Conservation (phyloP, 1,140 invertebrate genomes). For the Pinna nobilis region DNA sequence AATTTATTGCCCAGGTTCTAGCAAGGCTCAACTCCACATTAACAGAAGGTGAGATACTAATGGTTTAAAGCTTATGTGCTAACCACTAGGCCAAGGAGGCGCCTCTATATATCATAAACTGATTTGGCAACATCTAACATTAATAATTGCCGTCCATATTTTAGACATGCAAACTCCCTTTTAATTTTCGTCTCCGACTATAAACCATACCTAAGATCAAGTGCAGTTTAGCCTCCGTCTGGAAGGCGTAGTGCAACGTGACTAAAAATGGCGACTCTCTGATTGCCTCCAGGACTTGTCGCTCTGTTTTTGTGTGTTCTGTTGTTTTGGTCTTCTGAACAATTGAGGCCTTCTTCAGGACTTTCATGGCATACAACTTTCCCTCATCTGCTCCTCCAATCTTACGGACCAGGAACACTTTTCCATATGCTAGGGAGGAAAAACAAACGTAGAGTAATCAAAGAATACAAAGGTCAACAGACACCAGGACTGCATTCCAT, state of each 20-base stretch:
- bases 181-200: too few relatives aligned
- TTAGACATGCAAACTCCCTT: too few relatives aligned
- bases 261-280: conserved; percentile 97
- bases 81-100: too few relatives aligned
- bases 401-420: conserved; percentile 97
- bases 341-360: conserved; percentile 95
- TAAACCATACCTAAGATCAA: conserved; percentile 91
- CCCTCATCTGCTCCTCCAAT: conserved; percentile 88
- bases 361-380: conserved; percentile 99
- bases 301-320: conserved; percentile 83
- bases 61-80: too few relatives aligned
- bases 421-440: conserved; percentile 70
- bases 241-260: conserved; percentile 97
- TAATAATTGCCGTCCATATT: too few relatives aligned
- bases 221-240: conserved; percentile 99
- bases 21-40: too few relatives aligned
- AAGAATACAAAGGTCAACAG: too few relatives aligned
- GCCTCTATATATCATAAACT: too few relatives aligned
- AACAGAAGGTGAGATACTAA: too few relatives aligned
- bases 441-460: neutral
- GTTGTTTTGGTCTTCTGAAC: conserved; percentile 74
- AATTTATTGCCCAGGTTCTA: too few relatives aligned
- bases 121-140: too few relatives aligned
- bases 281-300: conserved; percentile 98
- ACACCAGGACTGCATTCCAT: neutral